Percentiles rank a stretch among this genome's conserved stretches.
Conservation (phyloP, 1,140 invertebrate species). For the Sitophilus oryzae region DNA sequence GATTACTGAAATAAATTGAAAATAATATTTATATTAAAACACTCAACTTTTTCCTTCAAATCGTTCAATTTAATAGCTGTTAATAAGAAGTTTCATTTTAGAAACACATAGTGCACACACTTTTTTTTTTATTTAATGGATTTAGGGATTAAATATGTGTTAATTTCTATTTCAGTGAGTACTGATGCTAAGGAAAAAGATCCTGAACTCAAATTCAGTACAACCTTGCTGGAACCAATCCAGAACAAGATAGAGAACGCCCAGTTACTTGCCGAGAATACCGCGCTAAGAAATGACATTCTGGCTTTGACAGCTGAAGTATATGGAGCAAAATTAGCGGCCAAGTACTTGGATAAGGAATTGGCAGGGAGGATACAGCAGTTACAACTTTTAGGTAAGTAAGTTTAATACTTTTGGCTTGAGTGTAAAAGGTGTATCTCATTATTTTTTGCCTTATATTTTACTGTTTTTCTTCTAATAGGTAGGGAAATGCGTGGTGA, state of each 20-base stretch:
- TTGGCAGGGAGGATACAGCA: slow-evolving; percentile 82
- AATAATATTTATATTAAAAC: too few species aligned
- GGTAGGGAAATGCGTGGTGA: slow-evolving; percentile 69
- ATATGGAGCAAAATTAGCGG: slow-evolving; percentile 73
- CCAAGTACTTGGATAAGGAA: slow-evolving; percentile 83
- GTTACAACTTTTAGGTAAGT: slow-evolving; percentile 66
- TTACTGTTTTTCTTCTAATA: slow-evolving; percentile 16
- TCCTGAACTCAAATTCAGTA: slow-evolving; percentile 35
- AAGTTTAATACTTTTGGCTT: too few species aligned
- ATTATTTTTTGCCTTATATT: background rate
- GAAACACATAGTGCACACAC: too few species aligned
- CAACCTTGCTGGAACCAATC: slow-evolving; percentile 42
- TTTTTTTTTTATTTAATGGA: too few species aligned
- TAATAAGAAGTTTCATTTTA: too few species aligned
- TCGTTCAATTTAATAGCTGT: too few species aligned
- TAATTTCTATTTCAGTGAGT: slow-evolving; percentile 8
- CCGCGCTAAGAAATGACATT: slow-evolving; percentile 61
- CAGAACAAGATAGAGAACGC: slow-evolving; percentile 58
- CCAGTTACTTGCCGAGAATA: slow-evolving; percentile 64
- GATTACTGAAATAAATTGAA: too few species aligned
- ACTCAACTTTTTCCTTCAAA: too few species aligned
- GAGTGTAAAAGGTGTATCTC: too few species aligned
- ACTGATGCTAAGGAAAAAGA: slow-evolving; percentile 16
- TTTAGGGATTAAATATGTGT: background rate
- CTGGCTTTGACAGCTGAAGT: slow-evolving; percentile 73